Base-by-base conservation (phyloP, 2,797 vertebrate species). In the Enteromius thamalakanensis region DNA sequence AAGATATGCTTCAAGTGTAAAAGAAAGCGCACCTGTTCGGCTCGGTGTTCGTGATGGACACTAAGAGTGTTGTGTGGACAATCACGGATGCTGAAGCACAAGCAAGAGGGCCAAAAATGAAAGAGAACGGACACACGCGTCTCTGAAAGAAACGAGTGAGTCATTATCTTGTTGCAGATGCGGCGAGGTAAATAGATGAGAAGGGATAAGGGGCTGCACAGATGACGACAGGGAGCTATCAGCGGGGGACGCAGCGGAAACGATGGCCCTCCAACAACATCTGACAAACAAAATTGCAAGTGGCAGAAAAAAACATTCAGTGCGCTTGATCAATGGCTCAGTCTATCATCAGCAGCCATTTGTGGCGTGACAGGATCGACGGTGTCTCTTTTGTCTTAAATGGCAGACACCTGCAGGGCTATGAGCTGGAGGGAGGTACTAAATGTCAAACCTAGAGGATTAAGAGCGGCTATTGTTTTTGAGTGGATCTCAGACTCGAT, bases 271-370 rank as follows among this genome's bases (percentile, higher is more conserved):
- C 83, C 65, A 82, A 85, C 86, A 70, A 42, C 55, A 58, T 83
- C 86, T 86, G 87, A 89, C 88, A 88, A 80, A 91, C 89, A 87
- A 89, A 91, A 90, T 88, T 88, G 84, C 82, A 58, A 83, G 75
- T 55, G 40, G 29, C 5, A 42, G 17, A 29, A 75, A 83, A 71
- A 29, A 80, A 58, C 40, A 26, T 75, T 69, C 45, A 64, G 78
- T 77, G 62, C 47, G 64, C 87, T 51, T 76, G 79, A 90, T 87
- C 85, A 86, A 86, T 71, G 79, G 76, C 82, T 68, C n/a, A n/a
- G 34, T 80, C 90, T 91, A 89, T 94, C 91, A 94, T 90, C 92
- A 89, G 51, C 53, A 86, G 82, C 89, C 87, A 86, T 91, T 91
- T 91, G 79, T 49, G 84, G 58, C 10, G 55, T 90, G 91, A 89